These are phyloP conservation scores for Clupea harengus DNA, from an alignment of 2,113 vertebrate genomes.

Conservation along the genomic window DNA sequence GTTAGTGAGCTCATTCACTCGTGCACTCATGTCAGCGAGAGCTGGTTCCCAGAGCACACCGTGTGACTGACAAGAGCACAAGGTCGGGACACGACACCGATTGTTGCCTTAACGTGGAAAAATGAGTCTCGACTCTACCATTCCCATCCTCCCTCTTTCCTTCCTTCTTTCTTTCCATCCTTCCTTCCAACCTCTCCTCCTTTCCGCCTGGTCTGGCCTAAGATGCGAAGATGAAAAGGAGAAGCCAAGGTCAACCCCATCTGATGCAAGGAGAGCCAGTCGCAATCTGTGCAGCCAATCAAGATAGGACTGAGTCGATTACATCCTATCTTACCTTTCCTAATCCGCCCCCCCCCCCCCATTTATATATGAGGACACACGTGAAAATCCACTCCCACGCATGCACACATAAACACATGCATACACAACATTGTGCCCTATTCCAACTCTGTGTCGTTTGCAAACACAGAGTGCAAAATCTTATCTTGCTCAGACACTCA, in stretches of 20 bases:
- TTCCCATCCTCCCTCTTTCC: neutral
- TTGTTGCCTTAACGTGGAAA: neutral
- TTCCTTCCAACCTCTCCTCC: neutral
- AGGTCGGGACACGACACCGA: neutral
- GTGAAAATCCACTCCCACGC: neutral
- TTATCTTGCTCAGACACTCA: neutral
- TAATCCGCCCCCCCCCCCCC: neutral
- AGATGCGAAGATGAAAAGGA: neutral
- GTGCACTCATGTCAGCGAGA: neutral
- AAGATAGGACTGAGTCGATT: neutral
- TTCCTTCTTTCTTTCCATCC: neutral
- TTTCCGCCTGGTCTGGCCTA: neutral
- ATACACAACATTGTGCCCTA: neutral
- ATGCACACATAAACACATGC: neutral
- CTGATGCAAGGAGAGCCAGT: neutral
- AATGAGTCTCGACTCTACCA: neutral
- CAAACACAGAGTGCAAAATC: neutral
- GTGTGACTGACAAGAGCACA: neutral
- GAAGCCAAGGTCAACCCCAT: neutral
- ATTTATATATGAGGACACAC: neutral
- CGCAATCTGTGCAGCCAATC: neutral
- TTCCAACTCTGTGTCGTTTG: neutral
- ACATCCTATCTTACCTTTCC: neutral
- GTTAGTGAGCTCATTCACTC: neutral
- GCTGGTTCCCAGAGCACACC: neutral